These are phyloP conservation scores for Synergus umbraculus DNA, from an alignment of 2,888 invertebrate species.

Conservation along the genomic window DNA sequence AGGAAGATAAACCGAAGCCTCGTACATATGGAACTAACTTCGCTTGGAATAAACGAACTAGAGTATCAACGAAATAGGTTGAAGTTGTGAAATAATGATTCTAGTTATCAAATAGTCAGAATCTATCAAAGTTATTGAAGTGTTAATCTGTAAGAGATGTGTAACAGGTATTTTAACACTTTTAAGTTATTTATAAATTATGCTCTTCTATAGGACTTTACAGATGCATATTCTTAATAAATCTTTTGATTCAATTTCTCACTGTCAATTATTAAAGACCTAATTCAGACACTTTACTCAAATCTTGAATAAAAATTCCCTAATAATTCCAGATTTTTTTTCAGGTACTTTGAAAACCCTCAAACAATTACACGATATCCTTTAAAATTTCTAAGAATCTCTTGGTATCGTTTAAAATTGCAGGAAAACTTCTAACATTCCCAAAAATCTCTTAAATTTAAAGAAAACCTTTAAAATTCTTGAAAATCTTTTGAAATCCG, in stretches of 20 bases:
- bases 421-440: too few species aligned
- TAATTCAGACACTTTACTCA: not conserved
- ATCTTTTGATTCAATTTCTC: not conserved
- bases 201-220: not conserved
- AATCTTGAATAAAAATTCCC: too few species aligned
- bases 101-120: slow-evolving; percentile 17
- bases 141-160: not conserved
- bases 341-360: too few species aligned
- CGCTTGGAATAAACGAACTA: slow-evolving; percentile 96
- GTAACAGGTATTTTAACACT: not conserved
- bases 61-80: slow-evolving; percentile 94
- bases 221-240: not conserved
- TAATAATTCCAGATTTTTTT: too few species aligned
- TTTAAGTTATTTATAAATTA: not conserved
- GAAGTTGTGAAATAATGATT: not conserved
- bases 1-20: slow-evolving; percentile 84
- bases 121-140: slow-evolving; percentile 41
- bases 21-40: slow-evolving; percentile 97
- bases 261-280: not conserved
- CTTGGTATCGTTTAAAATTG: too few species aligned
- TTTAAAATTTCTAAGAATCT: too few species aligned
- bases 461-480: too few species aligned
- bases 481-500: too few species aligned
- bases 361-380: too few species aligned
- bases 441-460: too few species aligned